Percentiles rank a stretch among this genome's conserved stretches.
Conservation (phyloP, 2,797 vertebrate species). For the Eulemur albifrons region DNA sequence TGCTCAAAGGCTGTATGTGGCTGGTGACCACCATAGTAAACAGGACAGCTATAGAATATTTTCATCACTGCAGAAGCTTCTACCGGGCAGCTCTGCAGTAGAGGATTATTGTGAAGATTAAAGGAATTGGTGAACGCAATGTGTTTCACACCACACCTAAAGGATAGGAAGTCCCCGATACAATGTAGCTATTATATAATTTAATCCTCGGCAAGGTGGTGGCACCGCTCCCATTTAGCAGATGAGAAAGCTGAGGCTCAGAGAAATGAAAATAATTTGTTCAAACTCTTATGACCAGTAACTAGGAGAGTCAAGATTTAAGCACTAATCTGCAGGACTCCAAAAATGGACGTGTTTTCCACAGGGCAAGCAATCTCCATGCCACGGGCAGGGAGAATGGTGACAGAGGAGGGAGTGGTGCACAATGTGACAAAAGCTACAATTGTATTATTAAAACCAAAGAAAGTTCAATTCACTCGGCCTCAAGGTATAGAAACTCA, state of each 20-base stretch:
- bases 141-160: neutral
- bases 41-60: neutral
- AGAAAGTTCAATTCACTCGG: neutral
- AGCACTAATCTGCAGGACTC: neutral
- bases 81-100: no score
- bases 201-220: neutral
- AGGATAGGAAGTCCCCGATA: neutral
- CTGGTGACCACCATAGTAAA: neutral
- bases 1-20: rapidly evolving
- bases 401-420: rapidly evolving
- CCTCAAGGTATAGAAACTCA: neutral
- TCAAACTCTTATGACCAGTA: neutral
- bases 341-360: neutral
- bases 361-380: neutral
- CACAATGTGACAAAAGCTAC: neutral
- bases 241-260: neutral
- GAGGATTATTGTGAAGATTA: neutral
- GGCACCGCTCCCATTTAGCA: neutral
- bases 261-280: neutral
- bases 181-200: no score
- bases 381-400: neutral
- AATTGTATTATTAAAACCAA: neutral
- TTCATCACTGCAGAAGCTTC: neutral
- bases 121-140: neutral
- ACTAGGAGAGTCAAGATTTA: neutral